Percentiles rank a stretch among this genome's conserved stretches.
phyloP scores from a whole-genome alignment of 2,113 vertebrate genomes.

The Colius striatus region DNA sequence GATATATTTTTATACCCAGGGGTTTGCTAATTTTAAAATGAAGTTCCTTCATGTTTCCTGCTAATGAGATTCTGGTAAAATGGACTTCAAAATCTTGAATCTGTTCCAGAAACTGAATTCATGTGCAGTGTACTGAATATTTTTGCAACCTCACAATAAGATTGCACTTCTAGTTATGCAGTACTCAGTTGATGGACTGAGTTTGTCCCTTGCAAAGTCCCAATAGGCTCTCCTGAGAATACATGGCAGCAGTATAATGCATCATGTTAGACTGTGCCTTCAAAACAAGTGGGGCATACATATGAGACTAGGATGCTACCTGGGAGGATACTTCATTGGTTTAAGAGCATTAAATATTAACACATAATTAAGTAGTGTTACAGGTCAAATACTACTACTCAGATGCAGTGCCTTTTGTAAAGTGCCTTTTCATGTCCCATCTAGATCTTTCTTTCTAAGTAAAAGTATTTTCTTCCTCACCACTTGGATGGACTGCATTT shows the following conservation, averaged over 20 bases:
- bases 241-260: background rate
- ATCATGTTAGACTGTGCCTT: no score
- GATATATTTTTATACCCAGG: background rate
- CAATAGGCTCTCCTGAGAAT: background rate
- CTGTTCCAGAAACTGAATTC: background rate
- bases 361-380: background rate
- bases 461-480: background rate
- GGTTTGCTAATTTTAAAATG: background rate
- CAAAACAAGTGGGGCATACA: background rate
- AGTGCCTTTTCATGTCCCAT: background rate
- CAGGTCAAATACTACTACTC: background rate
- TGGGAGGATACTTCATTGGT: background rate
- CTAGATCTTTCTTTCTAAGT: background rate
- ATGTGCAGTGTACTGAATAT: background rate
- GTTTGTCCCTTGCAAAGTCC: background rate
- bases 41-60: background rate
- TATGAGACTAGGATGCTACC: background rate
- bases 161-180: background rate
- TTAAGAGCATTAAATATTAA: background rate
- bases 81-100: background rate
- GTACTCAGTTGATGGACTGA: background rate
- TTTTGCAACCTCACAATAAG: background rate
- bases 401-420: background rate
- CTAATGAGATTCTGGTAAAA: background rate
- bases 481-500: background rate